Conservation (phyloP, 2,797 vertebrate genomes). For the Scomberomorus guttatus region DNA sequence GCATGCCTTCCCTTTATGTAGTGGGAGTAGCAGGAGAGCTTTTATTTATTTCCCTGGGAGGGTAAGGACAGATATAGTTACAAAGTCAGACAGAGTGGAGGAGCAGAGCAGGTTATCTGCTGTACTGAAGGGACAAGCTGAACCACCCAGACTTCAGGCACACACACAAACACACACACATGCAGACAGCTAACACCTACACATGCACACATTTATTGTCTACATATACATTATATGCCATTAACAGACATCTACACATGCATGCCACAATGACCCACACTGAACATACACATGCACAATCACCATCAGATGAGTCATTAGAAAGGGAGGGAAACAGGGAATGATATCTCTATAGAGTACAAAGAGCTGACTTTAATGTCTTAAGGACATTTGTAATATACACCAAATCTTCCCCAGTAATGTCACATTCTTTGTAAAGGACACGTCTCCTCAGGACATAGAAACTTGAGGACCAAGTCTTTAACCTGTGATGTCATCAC, state of each 20-base stretch:
- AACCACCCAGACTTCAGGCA: constrained; percentile 52
- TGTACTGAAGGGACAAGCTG: constrained; percentile 53
- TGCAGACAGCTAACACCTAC: constrained; percentile 1
- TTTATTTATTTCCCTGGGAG: constrained; percentile 81
- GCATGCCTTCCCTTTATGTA: constrained; percentile 80
- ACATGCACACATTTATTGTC: neutral
- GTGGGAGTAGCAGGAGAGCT: constrained; percentile 71
- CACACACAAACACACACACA: constrained; percentile 5
- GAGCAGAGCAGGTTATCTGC: constrained; percentile 76
- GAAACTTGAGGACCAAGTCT: constrained; percentile 61
- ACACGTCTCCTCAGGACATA: constrained; percentile 55
- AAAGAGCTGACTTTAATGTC: constrained; percentile 59
- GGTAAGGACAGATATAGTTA: constrained; percentile 82
- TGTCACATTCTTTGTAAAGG: constrained; percentile 59
- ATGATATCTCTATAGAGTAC: constrained; percentile 36
- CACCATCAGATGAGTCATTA: constrained; percentile 23
- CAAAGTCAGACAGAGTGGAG: constrained; percentile 72
- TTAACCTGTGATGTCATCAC: constrained; percentile 43
- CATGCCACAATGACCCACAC: neutral
- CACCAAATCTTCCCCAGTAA: constrained; percentile 58
- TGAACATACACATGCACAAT: neutral
- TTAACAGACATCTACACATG: neutral
- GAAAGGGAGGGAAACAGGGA: constrained; percentile 11
- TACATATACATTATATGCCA: neutral
- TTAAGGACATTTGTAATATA: constrained; percentile 68